Conservation (phyloP, 2,888 invertebrate species). For the Polia nebulosa region DNA sequence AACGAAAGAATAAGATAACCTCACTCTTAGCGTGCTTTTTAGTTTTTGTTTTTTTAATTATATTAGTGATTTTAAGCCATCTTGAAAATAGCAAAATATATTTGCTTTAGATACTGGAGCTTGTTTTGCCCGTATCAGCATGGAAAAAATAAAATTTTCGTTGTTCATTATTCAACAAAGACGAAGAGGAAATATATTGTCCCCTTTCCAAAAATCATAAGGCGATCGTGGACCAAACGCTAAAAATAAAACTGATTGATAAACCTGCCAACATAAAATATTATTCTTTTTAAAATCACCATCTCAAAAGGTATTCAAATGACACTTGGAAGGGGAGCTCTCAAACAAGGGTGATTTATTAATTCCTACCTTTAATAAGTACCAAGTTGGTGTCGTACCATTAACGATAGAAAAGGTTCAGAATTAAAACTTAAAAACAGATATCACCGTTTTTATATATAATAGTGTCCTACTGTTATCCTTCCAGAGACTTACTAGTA, state of each 20-base stretch:
- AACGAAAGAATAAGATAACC: no score
- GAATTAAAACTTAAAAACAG: neutral
- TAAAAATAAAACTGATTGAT: neutral
- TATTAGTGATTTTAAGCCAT: no score
- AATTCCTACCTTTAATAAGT: conserved; percentile 35
- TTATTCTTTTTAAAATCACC: conserved; percentile 30
- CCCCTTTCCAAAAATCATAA: neutral
- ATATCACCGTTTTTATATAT: no score
- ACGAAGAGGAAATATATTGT: neutral
- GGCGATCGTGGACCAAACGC: neutral
- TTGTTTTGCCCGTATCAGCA: neutral
- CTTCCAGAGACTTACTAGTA: no score
- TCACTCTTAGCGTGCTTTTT: no score
- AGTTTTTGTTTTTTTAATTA: no score
- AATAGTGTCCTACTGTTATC: no score
- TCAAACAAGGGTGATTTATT: conserved; percentile 47
- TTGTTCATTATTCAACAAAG: neutral
- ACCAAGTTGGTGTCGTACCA: neutral
- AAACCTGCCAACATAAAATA: conserved; percentile 1
- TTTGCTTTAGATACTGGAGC: no score
- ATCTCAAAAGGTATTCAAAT: conserved; percentile 34
- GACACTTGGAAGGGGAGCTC: conserved; percentile 28
- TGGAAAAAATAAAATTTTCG: neutral
- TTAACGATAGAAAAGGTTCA: neutral
- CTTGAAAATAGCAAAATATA: no score